Conservation (phyloP, 2,888 invertebrate species). For the Aphrophora alni region DNA sequence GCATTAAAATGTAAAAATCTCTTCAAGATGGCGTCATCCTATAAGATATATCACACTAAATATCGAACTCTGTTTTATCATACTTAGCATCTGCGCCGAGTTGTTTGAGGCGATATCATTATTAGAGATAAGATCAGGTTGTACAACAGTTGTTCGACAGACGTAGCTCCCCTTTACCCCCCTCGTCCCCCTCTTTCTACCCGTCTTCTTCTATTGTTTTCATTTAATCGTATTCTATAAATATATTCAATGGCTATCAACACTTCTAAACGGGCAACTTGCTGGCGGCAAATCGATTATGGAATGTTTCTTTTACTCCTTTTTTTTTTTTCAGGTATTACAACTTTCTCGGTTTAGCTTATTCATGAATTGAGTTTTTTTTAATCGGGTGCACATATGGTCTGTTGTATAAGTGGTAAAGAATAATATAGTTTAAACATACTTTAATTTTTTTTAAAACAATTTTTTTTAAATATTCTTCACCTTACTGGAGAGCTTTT, state of each 20-base stretch:
- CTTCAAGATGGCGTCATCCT: neutral
- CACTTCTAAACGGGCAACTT: neutral
- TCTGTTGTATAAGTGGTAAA: too few species aligned
- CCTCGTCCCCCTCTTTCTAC: neutral
- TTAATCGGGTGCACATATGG: too few species aligned
- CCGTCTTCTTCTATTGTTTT: neutral
- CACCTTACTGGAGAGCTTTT: too few species aligned
- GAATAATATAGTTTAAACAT: too few species aligned
- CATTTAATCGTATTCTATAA: neutral
- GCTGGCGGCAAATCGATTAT: neutral
- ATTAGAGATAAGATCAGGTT: neutral
- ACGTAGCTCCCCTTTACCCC: neutral
- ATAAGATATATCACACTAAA: neutral
- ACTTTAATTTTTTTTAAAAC: too few species aligned
- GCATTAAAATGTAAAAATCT: slow-evolving; percentile 7
- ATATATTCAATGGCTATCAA: neutral
- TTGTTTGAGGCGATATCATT: slow-evolving; percentile 4
- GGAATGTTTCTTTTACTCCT: neutral
- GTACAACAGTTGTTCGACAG: neutral
- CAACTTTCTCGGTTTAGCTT: neutral
- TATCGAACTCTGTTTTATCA: neutral
- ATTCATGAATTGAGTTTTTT: neutral
- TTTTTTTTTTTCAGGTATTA: too few species aligned
- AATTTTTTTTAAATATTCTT: too few species aligned
- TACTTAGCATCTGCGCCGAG: neutral